These are phyloP conservation scores for Fregata magnificens DNA, from an alignment of 2,113 vertebrate genomes.

Conservation along the genomic window DNA sequence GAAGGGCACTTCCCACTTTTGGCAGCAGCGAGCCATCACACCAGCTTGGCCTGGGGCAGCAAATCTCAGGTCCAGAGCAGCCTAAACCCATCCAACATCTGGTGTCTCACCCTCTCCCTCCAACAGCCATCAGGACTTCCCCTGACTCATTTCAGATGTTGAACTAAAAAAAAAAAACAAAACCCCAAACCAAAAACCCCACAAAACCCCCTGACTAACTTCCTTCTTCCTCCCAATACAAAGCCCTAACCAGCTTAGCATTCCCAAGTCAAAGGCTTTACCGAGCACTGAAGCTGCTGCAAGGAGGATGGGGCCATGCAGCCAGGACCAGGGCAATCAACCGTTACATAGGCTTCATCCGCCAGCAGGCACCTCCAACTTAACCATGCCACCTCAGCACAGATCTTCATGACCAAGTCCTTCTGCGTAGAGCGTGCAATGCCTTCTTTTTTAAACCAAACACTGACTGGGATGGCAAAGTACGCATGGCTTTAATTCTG, in stretches of 20 bases:
- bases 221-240: neutral
- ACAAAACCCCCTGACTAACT: rapidly evolving
- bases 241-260: neutral
- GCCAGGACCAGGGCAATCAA: neutral
- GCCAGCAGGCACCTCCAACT: neutral
- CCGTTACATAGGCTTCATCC: neutral
- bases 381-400: neutral
- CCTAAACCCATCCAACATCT: neutral
- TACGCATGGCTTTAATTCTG: neutral
- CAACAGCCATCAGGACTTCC: neutral
- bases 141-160: neutral
- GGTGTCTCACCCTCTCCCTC: neutral
- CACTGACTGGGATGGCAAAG: neutral
- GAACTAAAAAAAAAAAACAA: neutral
- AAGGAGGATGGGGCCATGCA: neutral
- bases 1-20: neutral
- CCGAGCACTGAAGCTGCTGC: neutral
- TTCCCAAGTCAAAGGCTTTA: neutral
- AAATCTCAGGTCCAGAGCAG: neutral
- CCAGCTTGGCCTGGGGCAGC: neutral
- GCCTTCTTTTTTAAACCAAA: neutral
- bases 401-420: neutral
- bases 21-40: neutral
- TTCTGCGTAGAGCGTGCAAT: neutral
- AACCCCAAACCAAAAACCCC: neutral